phyloP scores from a whole-genome alignment of 2,797 vertebrate genomes.

The Bryconaethiops microstoma region DNA sequence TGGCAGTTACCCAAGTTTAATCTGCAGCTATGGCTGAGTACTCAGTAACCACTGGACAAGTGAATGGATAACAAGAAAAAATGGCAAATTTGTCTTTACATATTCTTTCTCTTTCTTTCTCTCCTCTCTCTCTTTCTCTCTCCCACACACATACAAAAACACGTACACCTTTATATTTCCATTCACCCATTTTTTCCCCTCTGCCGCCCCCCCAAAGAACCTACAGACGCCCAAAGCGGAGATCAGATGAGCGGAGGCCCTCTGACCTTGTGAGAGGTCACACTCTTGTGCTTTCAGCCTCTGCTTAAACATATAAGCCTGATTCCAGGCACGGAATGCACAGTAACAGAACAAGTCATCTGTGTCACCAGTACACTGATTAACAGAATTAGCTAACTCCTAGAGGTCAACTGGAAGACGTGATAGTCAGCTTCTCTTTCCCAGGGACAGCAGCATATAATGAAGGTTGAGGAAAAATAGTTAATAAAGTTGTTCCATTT shows the following conservation, averaged over 20 bases:
- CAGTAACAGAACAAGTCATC: conserved; percentile 83
- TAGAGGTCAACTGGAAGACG: conserved; percentile 81
- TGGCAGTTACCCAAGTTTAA: conserved; percentile 23
- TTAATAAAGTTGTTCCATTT: neutral
- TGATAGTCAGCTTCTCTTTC: neutral
- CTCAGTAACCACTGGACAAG: conserved; percentile 23
- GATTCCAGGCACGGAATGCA: conserved; percentile 85
- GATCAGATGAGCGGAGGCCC: conserved; percentile 65
- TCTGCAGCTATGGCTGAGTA: conserved; percentile 7
- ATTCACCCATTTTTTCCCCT: conserved; percentile 62
- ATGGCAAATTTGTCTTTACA: conserved; percentile 56
- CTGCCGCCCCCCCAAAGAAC: conserved; percentile 60
- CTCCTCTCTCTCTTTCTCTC: neutral
- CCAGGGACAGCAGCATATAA: neutral
- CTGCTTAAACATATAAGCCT: conserved; percentile 81
- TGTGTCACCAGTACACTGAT: conserved; percentile 86
- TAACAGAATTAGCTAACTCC: conserved; percentile 85
- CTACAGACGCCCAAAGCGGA: conserved; percentile 63
- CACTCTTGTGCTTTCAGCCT: conserved; percentile 64
- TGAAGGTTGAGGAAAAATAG: neutral
- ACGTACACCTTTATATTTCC: conserved; percentile 52
- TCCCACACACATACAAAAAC: neutral
- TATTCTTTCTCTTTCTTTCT: conserved; percentile 55
- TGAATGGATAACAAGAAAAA: conserved; percentile 28
- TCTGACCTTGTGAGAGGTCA: conserved; percentile 80